Percentiles rank a stretch among this genome's conserved stretches.
Evolutionary conservation across 2,888 invertebrate species (phyloP).

Genomic region (Microctonus hyperodae): DNA sequence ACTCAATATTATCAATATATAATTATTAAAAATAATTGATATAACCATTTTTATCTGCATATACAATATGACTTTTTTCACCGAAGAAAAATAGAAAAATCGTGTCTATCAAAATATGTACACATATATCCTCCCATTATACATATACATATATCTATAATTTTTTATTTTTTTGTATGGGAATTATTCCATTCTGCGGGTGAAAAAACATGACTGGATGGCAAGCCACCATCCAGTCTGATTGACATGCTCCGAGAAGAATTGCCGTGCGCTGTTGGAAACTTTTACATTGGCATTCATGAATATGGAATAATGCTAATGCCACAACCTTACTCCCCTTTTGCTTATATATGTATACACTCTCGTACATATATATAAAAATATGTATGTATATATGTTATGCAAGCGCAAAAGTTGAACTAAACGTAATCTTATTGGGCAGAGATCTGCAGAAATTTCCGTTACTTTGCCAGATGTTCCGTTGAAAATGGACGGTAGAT

Average conservation of each 20-base stretch:
- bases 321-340: conserved; percentile 15
- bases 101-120: too few species aligned
- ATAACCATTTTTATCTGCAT: too few species aligned
- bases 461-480: conserved; percentile 39
- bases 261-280: conserved; percentile 38
- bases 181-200: conserved; percentile 16
- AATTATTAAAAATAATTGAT: conserved; percentile 32
- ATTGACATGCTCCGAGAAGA: conserved; percentile 43
- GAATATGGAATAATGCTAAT: conserved; percentile 46
- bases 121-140: too few species aligned
- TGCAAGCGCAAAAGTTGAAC: conserved; percentile 39
- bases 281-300: conserved; percentile 43
- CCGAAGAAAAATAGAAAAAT: too few species aligned
- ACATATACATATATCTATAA: not conserved
- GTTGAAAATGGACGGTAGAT: conserved; percentile 31
- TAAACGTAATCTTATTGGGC: conserved; percentile 45
- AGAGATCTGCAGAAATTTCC: conserved; percentile 40
- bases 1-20: conserved; percentile 23
- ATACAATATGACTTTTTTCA: not conserved
- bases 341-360: too few species aligned
- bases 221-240: conserved; percentile 34
- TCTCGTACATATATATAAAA: too few species aligned
- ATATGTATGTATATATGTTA: conserved; percentile 30
- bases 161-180: not conserved
- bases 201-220: conserved; percentile 32